Evolutionary conservation across 2,888 invertebrate species (phyloP), one percentile per base, ranked within the genome.

Genomic region (Euplagia quadripunctaria): DNA sequence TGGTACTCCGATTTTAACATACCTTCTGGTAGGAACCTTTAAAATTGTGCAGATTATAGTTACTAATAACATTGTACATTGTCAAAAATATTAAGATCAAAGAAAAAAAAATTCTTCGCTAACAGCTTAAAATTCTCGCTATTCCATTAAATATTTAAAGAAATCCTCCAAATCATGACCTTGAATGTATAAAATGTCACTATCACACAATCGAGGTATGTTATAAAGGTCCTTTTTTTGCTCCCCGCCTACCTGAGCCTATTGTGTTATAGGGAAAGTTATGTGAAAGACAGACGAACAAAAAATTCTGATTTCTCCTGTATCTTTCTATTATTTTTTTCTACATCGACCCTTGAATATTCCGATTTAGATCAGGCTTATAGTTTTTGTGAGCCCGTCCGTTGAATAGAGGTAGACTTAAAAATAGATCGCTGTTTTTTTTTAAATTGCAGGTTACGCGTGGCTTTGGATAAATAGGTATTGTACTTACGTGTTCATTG

Each of bases 251-350:
- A 95, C 95, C 94, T 94, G 94, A 89, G 81, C 72, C 90, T 84
- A 91, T 94, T 94, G 91, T 93, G 87, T 85, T 87, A 85, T 80
- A 88, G 94, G 91, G 95, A 95, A 95, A 95, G 95, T 94, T 92
- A 92, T 90, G 93, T 91, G 94, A 94, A 94, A 94, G 94, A 92
- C 82, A 85, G 86, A 86, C 82, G 77, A 74, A 89, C 88, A 92
- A 93, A 93, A 93, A 93, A 91, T 83, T 82, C 80, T 88, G 92
- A 93, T 94, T 94, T 93, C 92, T 89, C 87, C 85, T 82, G 87
- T 89, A 89, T 88, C 87, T 89, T 87, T 89, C 88, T 87, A 85
- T 86, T 89, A 88, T 89, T 89, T 91, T 90, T 89, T 88, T 85
- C 71, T 79, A 78, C 77, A 83, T 80, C 87, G 87, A 88, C 88